Base-by-base conservation (phyloP, 37 sponge, comb jelly and placozoan species). In the Petrosia ficiformis region DNA sequence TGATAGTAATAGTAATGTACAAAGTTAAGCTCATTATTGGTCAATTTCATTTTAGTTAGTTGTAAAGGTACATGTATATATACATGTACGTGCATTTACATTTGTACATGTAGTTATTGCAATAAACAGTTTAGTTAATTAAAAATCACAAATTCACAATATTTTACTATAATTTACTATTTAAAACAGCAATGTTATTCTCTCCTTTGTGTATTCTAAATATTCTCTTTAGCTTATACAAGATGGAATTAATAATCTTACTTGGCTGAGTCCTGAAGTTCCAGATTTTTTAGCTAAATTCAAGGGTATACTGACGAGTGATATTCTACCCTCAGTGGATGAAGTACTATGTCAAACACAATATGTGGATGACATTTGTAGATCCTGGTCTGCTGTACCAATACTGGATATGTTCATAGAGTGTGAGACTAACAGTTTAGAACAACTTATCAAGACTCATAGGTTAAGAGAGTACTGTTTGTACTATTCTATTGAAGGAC, bases 271-370 rank as follows among this genome's bases (percentile, higher is more conserved):
- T 56, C 29, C 75, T 22, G 34, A 42, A 1, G 73, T 86, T 59
- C 75, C 80, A 25, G 86, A 86, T 59, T 86, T 79, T 64, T 30
- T 74, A 2, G 86, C 80, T 44, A 57, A 86, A 67, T 5, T 43
- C 0, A 38, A 38, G 1, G 69, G 79, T 0, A 57, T 67, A 19
- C 37, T 86, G 25, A 61, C 57, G 29, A 56, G 24, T 3, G 87
- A 87, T 26, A 72, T 87, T 64, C 70, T 54, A 39, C 31, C 66
- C 65, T 31, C 77, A 4, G 41, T 87, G 38, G 2, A 69, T 35
- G 22, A 39, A 6, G 76, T 87, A 16, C 82, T 67, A 29, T 0
- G 24, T 2, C 71, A 75, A 72, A 57, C 42, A 34, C 16, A 30
- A 19, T 22, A 42, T 4, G 59, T 80, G 3, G 1, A 35, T 0